Evolutionary conservation across 2,797 vertebrate species (phyloP).

Genomic region (Lepidocolaptes lacrymiger): DNA sequence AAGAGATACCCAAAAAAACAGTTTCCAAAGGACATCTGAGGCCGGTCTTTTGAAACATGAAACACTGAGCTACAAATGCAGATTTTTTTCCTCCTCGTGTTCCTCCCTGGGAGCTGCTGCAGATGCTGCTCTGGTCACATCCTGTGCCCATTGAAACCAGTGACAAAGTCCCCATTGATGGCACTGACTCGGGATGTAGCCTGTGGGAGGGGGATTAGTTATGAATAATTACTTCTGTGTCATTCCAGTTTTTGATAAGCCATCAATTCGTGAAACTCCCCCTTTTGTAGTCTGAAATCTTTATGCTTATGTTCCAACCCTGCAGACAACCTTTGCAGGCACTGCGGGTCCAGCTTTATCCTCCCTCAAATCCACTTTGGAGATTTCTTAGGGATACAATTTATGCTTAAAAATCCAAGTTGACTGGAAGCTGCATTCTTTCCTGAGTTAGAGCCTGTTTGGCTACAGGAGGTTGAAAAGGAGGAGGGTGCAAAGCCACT

Average conservation of each 20-base stretch:
- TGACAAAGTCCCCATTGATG: slow-evolving; percentile 27
- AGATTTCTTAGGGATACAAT: not conserved
- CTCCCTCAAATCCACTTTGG: not conserved
- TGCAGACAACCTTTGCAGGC: fast-evolving
- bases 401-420: not conserved
- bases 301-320: not conserved
- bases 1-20: not conserved
- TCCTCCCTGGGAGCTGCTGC: not conserved
- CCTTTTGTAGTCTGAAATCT: not conserved
- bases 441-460: not conserved
- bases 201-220: not conserved
- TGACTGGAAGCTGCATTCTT: not conserved
- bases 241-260: not conserved
- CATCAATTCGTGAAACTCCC: fast-evolving
- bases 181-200: not conserved
- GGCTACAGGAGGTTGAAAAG: not conserved
- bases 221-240: not conserved
- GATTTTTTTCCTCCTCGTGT: not conserved
- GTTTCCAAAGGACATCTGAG: not conserved
- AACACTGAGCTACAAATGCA: not conserved
- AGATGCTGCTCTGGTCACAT: slow-evolving; percentile 1
- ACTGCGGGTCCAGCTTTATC: fast-evolving
- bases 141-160: not conserved
- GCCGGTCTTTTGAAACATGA: not conserved
- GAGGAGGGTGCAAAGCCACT: not conserved